These are phyloP conservation scores for Orchestia grillus DNA, from an alignment of 1,140 invertebrate genomes.

Conservation along the genomic window DNA sequence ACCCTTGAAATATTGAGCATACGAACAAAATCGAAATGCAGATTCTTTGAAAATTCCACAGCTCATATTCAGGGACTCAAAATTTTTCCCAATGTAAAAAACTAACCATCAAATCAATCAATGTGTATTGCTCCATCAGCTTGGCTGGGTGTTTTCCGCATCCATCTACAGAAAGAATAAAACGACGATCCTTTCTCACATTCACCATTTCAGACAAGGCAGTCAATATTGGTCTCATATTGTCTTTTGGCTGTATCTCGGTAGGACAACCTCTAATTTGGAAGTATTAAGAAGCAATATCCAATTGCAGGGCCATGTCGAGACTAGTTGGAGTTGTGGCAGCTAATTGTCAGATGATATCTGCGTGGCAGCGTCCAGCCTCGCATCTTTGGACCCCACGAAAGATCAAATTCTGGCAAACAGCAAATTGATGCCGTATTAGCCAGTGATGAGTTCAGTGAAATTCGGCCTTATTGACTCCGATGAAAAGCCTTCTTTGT, in stretches of 20 bases:
- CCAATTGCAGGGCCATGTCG: neutral
- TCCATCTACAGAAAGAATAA: no score
- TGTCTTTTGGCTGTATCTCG: neutral
- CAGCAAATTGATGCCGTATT: neutral
- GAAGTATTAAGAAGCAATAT: slow-evolving; percentile 27
- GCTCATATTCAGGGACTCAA: no score
- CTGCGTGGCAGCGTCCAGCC: neutral
- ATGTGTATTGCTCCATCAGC: no score
- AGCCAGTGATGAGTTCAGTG: neutral
- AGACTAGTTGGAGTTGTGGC: neutral
- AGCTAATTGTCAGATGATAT: slow-evolving; percentile 47
- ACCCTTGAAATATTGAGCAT: no score
- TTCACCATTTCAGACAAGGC: neutral
- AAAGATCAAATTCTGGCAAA: slow-evolving; percentile 1
- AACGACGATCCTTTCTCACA: neutral
- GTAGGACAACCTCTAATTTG: slow-evolving; percentile 1
- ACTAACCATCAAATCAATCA: no score
- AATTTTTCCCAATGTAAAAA: no score
- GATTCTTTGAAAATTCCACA: no score
- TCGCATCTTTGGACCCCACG: neutral
- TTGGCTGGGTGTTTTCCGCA: no score
- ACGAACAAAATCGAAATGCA: no score
- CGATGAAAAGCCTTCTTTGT: neutral
- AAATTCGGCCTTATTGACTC: neutral
- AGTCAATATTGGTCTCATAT: neutral